Evolutionary conservation across 2,113 vertebrate species (phyloP), one percentile per base, ranked within the genome.

Genomic region (Rhynchomys soricoides): DNA sequence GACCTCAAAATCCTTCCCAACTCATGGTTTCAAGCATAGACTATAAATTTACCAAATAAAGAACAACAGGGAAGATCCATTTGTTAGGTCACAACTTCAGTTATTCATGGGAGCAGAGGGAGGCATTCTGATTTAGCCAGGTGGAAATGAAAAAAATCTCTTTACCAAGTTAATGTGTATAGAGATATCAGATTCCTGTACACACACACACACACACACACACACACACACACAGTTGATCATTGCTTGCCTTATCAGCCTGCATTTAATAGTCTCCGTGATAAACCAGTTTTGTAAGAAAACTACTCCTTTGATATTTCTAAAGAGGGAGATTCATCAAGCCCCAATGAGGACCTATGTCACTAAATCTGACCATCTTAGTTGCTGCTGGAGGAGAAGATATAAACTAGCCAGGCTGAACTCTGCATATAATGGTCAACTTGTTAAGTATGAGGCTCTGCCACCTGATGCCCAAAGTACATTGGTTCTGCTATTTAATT

Each of bases 1-100:
- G 93, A 94, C 85, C 74, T 31, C 55, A 90, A 70, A 90, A 90
- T 92, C 22, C 29, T 90, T 90, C 50, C 43, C 79, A 95, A 26
- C 48, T 95, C 50, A 22, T 40, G 40, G 17, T 83, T 93, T 79
- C 62, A 96, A 78, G 74, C 59, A 90, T 59, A 34, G 34, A 73
- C 12, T 86, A 57, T 93, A 92, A 85, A 87, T 95, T 0, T 8
- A 45, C 50, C 74, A 95, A 92, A 85, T 59, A n/a, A 87, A 75
- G 43, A 86, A 68, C 2, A 73, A 52, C 57, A 95, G 34, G 71
- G 59, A 16, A 88, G 93, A 89, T 62, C 85, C 77, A 15, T 87
- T 43, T 86, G 55, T 93, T 81, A 95, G 55, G n/a, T 24, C 31
- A 73, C 4, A 75, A 81, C 24, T 66, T 88, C 45, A 90, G 26